phyloP scores from a whole-genome alignment of 2,797 vertebrate genomes.

The Distichodus sexfasciatus region DNA sequence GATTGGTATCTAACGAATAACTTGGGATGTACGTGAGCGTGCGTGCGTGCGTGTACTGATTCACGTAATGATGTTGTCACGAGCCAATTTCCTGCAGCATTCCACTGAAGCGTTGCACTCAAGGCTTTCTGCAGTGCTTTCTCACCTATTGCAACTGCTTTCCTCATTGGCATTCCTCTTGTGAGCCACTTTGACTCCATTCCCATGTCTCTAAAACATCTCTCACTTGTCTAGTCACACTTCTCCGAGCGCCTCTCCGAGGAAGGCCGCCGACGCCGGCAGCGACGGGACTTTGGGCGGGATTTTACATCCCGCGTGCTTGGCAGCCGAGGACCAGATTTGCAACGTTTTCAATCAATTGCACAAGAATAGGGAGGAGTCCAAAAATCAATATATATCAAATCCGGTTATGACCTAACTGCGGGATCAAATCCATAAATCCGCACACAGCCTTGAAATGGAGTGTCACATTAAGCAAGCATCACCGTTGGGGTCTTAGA shows the following conservation, averaged over 20 bases:
- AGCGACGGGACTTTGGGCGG: slow-evolving; percentile 32
- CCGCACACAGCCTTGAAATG: slow-evolving; percentile 57
- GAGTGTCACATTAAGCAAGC: slow-evolving; percentile 63
- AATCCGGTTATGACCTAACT: slow-evolving; percentile 64
- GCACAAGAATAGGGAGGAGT: slow-evolving; percentile 46
- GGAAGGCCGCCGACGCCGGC: slow-evolving; percentile 23
- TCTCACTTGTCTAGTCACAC: slow-evolving; percentile 28
- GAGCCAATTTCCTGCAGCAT: slow-evolving; percentile 19
- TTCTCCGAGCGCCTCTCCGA: slow-evolving; percentile 26
- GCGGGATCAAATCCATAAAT: slow-evolving; percentile 64
- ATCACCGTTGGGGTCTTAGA: slow-evolving; percentile 54
- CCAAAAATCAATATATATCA: slow-evolving; percentile 62
- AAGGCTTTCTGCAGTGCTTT: neutral
- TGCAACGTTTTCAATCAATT: slow-evolving; percentile 64
- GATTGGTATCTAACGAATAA: slow-evolving; percentile 2
- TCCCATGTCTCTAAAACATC: slow-evolving; percentile 41
- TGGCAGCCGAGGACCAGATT: slow-evolving; percentile 56
- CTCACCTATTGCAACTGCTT: slow-evolving; percentile 16
- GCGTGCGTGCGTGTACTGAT: no score
- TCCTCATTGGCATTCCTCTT: slow-evolving; percentile 26
- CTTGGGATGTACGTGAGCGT: no score
- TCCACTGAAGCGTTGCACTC: neutral
- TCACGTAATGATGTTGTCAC: slow-evolving; percentile 27
- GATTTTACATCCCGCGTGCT: slow-evolving; percentile 49
- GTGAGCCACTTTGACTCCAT: slow-evolving; percentile 25